Base-by-base conservation (phyloP, 2,888 invertebrate species). In the Rotaria sp. region DNA sequence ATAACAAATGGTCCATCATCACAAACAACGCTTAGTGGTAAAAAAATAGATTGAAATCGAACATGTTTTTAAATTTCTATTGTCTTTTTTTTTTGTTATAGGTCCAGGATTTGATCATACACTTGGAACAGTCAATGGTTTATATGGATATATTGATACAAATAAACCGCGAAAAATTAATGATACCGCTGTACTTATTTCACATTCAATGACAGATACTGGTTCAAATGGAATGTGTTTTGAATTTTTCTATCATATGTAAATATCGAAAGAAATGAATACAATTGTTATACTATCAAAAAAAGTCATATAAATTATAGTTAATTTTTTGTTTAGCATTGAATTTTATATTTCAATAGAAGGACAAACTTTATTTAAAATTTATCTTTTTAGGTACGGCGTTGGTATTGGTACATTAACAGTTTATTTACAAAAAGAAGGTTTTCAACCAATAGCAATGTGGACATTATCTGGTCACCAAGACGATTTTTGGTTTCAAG, bases 101-200 rank as follows among this genome's bases (percentile, higher is more conserved):
- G 86, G 85, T 26, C 85, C 87, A 85, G 30, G 35, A 7, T 35
- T 41, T n/a, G 87, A 87, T 87, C 87, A 87, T 67, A 87, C 87
- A 4, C 35, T 84, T 21, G 85, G 86, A 24, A 84, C 87, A 55
- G 87, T 67, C 87, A 26, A 88, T 87, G 67, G 86, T 86, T 21
- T 87, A 86, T 50, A 88, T 88, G 35, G 87, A 88, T 30, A 67
- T 88, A 52, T 85, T 85, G 38, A 87, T 80, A 45, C 80, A 80
- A 80, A 45, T 45, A 41, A 80, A n/a, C 26, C 26, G 11, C 41
- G 80, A 80, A 80, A 80, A 45, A 45, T 80, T 8, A 26, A 45
- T 45, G 80, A 80, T 21, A 80, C 45, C 5, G 80, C 80, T 80
- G 0, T 45, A 26, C 80, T 80, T 26, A 45, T 80, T 13, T 80